Evolutionary conservation across 1,140 invertebrate species (phyloP), one percentile per base, ranked within the genome.

Genomic region (Papilio polyxenes): DNA sequence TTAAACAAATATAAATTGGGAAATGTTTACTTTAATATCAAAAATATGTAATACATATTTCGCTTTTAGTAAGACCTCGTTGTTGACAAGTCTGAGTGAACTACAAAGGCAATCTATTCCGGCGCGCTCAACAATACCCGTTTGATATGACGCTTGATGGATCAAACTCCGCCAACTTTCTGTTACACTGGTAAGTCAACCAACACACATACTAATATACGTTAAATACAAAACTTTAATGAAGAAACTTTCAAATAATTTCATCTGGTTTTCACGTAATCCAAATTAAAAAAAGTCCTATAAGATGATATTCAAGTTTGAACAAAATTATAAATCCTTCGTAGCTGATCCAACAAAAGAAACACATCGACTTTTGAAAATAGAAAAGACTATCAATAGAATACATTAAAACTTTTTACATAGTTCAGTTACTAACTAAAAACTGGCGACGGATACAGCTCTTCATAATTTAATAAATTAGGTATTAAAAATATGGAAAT

Each of bases 131-230:
- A 80, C 78, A 80, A 80, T 80, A 72, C 82, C 79, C 83, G 78
- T 85, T 82, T 82, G 84, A 83, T 85, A 78, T 85, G 84, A 82
- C 84, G 82, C 82, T 48, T 83, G 84, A 83, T 85, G 80, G 81
- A 85, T 85, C 80, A 81, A 81, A 75, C 82, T 85, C 75, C 76
- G 82, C 20, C 74, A 72, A 65, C 82, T 62, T 85, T 83, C n/a
- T 80, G 78, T 69, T 69, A 40, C 59, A 62, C 78, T 65, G 62
- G 78, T 80, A 80, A n/a, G 13, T 8, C n/a, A n/a, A n/a, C n/a
- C n/a, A 79, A 79, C 65, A 56, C 49, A 77, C 2, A 31, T 13
- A 31, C 23, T 77, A n/a, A 7, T 15, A 56, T 72, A 72, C n/a
- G 17, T 20, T 20, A 17, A 9, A 20, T 59, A n/a, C 15, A 59